Evolutionary conservation across 2,113 vertebrate genomes (phyloP).

Genomic region (Alligator mississippiensis): DNA sequence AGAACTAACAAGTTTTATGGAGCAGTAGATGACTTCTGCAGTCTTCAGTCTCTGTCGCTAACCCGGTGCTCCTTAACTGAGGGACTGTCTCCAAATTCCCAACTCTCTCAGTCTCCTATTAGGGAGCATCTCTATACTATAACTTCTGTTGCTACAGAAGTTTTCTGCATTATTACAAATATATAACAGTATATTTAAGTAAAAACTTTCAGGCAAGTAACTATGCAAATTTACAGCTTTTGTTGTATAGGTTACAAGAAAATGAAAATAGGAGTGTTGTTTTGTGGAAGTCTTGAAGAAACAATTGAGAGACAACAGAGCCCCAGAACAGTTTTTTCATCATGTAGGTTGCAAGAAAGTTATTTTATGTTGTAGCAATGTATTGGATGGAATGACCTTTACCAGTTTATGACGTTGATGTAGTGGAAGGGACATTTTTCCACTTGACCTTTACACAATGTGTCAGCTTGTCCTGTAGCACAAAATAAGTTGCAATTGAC

Average conservation of each 20-base stretch:
- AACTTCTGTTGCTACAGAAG: not conserved
- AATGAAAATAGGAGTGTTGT: not conserved
- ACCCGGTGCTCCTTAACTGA: too few relatives aligned
- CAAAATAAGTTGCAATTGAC: slow-evolving; percentile 65
- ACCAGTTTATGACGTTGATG: slow-evolving; percentile 58
- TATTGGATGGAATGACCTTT: slow-evolving; percentile 76
- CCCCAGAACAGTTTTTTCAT: not conserved
- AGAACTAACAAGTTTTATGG: too few relatives aligned
- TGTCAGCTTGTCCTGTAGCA: slow-evolving; percentile 53
- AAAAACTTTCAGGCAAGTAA: not conserved
- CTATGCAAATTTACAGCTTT: not conserved
- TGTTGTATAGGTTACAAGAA: not conserved
- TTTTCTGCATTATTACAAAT: not conserved
- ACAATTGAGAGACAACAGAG: not conserved
- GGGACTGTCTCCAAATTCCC: not conserved
- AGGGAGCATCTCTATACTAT: too few relatives aligned
- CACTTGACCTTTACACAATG: slow-evolving; percentile 79
- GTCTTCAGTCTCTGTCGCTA: too few relatives aligned
- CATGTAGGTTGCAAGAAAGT: slow-evolving; percentile 38
- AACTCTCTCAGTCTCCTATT: too few relatives aligned
- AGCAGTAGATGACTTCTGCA: too few relatives aligned
- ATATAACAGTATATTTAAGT: not conserved
- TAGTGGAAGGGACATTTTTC: slow-evolving; percentile 77
- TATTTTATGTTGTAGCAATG: slow-evolving; percentile 53
- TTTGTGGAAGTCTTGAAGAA: not conserved